Base-by-base conservation (phyloP, 2,888 invertebrate species). In the Sinodicranocentrus sp. region DNA sequence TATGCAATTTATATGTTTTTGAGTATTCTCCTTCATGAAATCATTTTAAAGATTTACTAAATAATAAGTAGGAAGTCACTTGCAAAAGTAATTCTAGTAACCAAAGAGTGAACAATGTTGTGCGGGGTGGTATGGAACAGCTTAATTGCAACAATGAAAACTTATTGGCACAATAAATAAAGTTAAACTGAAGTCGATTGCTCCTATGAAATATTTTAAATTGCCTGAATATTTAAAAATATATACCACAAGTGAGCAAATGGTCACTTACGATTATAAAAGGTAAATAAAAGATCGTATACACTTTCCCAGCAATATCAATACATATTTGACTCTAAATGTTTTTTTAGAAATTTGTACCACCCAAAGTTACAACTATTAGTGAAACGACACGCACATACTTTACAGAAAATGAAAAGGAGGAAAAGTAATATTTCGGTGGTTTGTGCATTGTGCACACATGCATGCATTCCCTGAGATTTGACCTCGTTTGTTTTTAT, bases 401-500 rank as follows among this genome's bases (percentile, higher is more conserved):
- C n/a, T n/a, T n/a, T n/a, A n/a, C n/a, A n/a, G n/a, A n/a, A n/a
- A n/a, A n/a, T n/a, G n/a, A n/a, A n/a, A n/a, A n/a, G n/a, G n/a
- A n/a, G 23, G 25, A 57, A 57, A 23, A 52, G 0, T 57, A 57
- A 2, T 57, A 6, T 25, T 10, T 57, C 23, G 57, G 57, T 57
- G 23, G 57, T 13, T 23, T 8, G 33, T 57, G 17, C 48, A 33
- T n/a, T 8, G 48, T 48, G 57, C 25, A 57, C 21, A 57, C 25
- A 13, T 57, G 57, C 5, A 23, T 57, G 57, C 21, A 57, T 33
- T 3, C 33, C 25, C 15, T 57, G 57, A 57, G 17, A 48, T 21
- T 57, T 57, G 57, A 25, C 57, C 57, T 57, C 23, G 57, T 57
- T 57, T 57, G 15, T 8, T 25, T 25, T 57, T 57, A n/a, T n/a